Evolutionary conservation across 2,888 invertebrate genomes (phyloP).

Genomic region (Augiades crinisus): DNA sequence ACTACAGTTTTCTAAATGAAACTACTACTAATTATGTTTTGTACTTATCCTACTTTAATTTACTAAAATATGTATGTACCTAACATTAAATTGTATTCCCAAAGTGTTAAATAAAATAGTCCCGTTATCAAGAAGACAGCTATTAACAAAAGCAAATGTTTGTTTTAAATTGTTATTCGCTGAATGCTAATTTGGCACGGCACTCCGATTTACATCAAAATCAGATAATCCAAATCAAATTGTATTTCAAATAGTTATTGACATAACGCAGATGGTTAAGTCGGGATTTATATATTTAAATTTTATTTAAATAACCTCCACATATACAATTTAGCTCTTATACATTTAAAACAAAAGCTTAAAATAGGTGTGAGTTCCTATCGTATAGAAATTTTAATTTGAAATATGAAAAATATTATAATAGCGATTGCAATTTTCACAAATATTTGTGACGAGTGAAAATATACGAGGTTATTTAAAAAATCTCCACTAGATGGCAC

Average conservation of each 20-base stretch:
- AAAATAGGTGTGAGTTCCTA: no score
- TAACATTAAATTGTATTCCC: no score
- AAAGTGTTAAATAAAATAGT: neutral
- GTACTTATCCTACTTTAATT: neutral
- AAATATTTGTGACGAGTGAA: no score
- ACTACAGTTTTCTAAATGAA: no score
- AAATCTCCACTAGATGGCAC: no score
- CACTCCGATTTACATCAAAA: slow-evolving; percentile 21
- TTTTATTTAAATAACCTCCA: neutral
- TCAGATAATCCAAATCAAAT: slow-evolving; percentile 20
- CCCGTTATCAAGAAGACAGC: neutral
- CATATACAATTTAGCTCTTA: no score
- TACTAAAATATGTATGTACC: neutral
- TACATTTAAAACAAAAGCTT: no score
- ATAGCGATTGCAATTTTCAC: no score
- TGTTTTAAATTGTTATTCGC: slow-evolving; percentile 15
- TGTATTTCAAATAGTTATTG: slow-evolving; percentile 20
- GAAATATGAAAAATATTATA: no score
- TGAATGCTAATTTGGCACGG: slow-evolving; percentile 19
- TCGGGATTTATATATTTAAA: neutral
- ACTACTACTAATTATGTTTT: no score
- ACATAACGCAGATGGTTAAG: slow-evolving; percentile 9
- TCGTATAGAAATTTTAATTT: no score
- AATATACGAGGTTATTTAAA: no score
- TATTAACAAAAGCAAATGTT: slow-evolving; percentile 12